These are phyloP conservation scores for Pterostichus niger DNA, from an alignment of 2,888 invertebrate genomes.

Conservation along the genomic window DNA sequence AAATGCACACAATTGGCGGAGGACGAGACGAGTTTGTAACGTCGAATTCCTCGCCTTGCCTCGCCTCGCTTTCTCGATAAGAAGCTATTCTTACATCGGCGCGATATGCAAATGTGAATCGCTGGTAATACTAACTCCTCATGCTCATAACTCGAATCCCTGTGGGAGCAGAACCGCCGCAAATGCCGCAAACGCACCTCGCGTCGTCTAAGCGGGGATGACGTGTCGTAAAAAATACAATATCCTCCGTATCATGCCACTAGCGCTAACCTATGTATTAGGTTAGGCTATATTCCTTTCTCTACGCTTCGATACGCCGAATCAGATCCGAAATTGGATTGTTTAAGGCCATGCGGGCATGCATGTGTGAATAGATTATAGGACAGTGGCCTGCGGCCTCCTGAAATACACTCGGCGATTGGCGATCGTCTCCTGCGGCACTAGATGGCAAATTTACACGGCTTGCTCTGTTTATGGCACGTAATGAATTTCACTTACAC, in stretches of 20 bases:
- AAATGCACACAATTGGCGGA: neutral
- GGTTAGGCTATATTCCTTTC: slow-evolving; percentile 53
- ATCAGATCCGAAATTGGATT: slow-evolving; percentile 71
- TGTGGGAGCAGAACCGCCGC: slow-evolving; percentile 34
- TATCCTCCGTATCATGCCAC: slow-evolving; percentile 69
- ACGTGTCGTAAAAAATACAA: slow-evolving; percentile 75
- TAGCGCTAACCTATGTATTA: too few species aligned
- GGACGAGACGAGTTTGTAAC: neutral
- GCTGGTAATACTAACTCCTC: slow-evolving; percentile 43
- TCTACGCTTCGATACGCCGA: slow-evolving; percentile 39
- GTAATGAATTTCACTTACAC: slow-evolving; percentile 49
- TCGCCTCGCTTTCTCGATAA: slow-evolving; percentile 39
- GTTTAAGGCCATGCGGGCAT: slow-evolving; percentile 71
- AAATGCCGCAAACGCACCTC: slow-evolving; percentile 16
- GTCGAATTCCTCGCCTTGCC: neutral
- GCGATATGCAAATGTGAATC: slow-evolving; percentile 60
- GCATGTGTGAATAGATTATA: slow-evolving; percentile 72
- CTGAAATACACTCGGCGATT: slow-evolving; percentile 3
- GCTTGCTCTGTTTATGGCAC: slow-evolving; percentile 41
- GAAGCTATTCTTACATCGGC: slow-evolving; percentile 51
- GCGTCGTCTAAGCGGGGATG: slow-evolving; percentile 67
- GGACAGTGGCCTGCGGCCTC: slow-evolving; percentile 41
- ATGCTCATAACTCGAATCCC: slow-evolving; percentile 61
- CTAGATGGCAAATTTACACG: slow-evolving; percentile 29
- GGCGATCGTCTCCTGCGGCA: slow-evolving; percentile 14